Percentiles rank a stretch among this genome's conserved stretches.
Evolutionary conservation across 2,797 vertebrate genomes (phyloP).

Genomic region (Crax fasciolata): DNA sequence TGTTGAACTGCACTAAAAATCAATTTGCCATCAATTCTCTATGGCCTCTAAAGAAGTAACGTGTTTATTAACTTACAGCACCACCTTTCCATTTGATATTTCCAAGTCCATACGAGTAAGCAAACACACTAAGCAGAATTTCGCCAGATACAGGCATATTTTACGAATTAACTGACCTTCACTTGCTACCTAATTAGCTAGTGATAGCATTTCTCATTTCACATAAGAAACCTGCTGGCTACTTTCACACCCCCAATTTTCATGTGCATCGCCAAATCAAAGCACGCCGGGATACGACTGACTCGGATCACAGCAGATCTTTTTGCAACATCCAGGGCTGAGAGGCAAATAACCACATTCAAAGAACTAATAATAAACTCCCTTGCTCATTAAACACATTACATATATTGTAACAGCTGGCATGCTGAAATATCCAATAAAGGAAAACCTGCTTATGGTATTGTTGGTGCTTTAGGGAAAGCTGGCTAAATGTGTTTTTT

Average conservation of each 20-base stretch:
- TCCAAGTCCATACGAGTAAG: neutral
- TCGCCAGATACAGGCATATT: neutral
- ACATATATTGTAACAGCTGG: slow-evolving; percentile 75
- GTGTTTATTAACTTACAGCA: neutral
- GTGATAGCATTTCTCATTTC: slow-evolving; percentile 13
- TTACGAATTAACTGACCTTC: slow-evolving; percentile 29
- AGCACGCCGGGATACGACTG: neutral
- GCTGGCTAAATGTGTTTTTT: neutral
- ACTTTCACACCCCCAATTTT: neutral
- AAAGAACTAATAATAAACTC: slow-evolving; percentile 83
- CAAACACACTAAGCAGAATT: neutral
- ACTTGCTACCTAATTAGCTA: slow-evolving; percentile 10
- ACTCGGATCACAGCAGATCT: slow-evolving; percentile 61
- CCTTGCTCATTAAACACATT: slow-evolving; percentile 81
- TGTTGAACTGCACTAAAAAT: slow-evolving; percentile 31
- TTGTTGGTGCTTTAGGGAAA: slow-evolving; percentile 14
- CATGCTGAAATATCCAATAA: slow-evolving; percentile 50
- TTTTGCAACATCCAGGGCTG: slow-evolving; percentile 74
- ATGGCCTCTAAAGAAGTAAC: neutral
- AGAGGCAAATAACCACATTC: slow-evolving; percentile 84
- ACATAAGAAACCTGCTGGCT: neutral
- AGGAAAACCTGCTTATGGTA: slow-evolving; percentile 31
- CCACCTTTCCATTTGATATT: neutral
- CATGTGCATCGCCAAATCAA: neutral
- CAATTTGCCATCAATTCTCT: neutral